Conservation (phyloP, 2,113 vertebrate genomes). For the Hydrochoerus hydrochaeris region DNA sequence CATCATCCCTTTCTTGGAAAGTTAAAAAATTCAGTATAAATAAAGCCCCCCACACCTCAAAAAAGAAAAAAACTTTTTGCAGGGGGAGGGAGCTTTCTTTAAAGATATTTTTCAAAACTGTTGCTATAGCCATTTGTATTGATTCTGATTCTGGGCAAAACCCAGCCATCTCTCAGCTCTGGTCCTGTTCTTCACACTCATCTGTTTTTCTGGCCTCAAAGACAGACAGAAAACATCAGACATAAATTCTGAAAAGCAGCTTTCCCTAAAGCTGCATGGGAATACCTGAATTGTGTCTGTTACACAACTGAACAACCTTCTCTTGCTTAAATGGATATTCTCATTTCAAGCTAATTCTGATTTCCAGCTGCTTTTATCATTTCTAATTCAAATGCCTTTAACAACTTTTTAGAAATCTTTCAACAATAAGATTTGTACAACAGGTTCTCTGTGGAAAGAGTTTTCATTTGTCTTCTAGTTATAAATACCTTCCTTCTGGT, state of each 20-base stretch:
- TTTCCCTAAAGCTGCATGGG: background rate
- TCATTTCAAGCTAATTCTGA: constrained; percentile 41
- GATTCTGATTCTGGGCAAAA: background rate
- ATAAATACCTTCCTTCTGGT: constrained; percentile 61
- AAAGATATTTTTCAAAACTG: background rate
- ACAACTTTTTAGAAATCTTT: constrained; percentile 51
- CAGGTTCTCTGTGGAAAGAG: constrained; percentile 55
- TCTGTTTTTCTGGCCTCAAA: background rate
- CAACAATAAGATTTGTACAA: constrained; percentile 14
- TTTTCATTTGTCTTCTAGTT: constrained; percentile 68
- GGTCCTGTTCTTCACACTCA: background rate
- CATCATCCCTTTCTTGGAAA: constrained; percentile 3
- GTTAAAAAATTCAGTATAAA: background rate
- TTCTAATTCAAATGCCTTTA: constrained; percentile 53
- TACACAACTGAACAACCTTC: background rate
- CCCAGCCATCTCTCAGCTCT: background rate
- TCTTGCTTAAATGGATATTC: background rate
- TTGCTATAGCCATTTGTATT: background rate
- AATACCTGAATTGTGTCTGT: background rate
- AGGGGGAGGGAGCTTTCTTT: background rate
- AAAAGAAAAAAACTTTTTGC: background rate
- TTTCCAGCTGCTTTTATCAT: constrained; percentile 59
- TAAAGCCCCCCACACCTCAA: background rate
- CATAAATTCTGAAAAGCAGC: background rate
- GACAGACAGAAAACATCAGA: constrained; percentile 7